These are phyloP conservation scores for Lonchura striata DNA, from an alignment of 2,113 vertebrate genomes.

Conservation along the genomic window DNA sequence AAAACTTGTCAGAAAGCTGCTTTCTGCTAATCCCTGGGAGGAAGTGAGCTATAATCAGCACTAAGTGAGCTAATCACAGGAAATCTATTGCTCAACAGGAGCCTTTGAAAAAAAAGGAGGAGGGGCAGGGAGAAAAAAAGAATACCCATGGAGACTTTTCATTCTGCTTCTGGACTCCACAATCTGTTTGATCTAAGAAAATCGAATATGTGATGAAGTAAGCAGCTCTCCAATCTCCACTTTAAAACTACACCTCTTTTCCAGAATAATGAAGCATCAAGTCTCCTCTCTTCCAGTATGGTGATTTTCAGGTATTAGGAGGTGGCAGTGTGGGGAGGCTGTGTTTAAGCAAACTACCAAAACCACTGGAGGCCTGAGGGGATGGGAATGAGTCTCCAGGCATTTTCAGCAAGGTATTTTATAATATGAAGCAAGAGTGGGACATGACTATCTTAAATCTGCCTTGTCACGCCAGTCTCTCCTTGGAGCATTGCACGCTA, in stretches of 20 bases:
- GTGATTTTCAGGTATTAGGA: not conserved
- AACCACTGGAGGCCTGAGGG: not conserved
- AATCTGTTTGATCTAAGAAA: not conserved
- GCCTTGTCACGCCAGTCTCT: not conserved
- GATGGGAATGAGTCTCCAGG: not conserved
- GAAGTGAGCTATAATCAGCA: slow-evolving; percentile 65
- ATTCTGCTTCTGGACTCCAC: not conserved
- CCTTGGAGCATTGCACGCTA: not conserved
- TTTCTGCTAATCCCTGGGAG: slow-evolving; percentile 59
- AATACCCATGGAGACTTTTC: not conserved
- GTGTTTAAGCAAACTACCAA: not conserved
- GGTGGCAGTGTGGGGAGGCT: not conserved
- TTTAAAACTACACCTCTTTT: not conserved
- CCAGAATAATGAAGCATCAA: not conserved
- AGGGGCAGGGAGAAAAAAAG: not conserved
- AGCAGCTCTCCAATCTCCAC: not conserved
- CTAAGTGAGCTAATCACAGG: slow-evolving; percentile 62
- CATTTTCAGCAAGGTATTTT: not conserved
- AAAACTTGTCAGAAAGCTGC: slow-evolving; percentile 50
- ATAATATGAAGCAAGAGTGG: not conserved
- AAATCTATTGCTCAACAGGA: slow-evolving; percentile 64
- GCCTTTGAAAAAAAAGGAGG: not conserved
- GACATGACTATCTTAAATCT: not conserved
- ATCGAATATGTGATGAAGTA: not conserved
- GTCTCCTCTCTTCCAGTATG: not conserved